phyloP scores from a whole-genome alignment of 2,113 vertebrate species.

The Mola mola region DNA sequence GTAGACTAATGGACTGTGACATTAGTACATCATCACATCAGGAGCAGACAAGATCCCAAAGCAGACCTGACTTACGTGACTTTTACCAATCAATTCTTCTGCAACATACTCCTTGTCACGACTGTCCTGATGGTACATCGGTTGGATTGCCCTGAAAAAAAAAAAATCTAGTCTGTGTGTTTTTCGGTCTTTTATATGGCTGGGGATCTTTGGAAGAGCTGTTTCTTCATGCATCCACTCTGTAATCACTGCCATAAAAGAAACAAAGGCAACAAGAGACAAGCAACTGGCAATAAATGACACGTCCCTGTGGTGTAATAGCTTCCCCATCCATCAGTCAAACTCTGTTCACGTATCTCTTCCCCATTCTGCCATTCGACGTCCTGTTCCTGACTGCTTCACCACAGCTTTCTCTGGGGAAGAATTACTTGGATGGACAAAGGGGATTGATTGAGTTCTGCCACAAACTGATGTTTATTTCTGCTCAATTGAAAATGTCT shows the following conservation, averaged over 20 bases:
- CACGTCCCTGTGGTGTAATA: constrained; percentile 66
- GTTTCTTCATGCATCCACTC: constrained; percentile 57
- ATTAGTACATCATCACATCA: constrained; percentile 12
- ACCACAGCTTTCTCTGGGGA: constrained; percentile 55
- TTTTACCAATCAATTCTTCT: constrained; percentile 23
- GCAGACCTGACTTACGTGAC: constrained; percentile 28
- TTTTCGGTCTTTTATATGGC: constrained; percentile 35
- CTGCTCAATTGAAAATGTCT: constrained; percentile 59
- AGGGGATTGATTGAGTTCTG: constrained; percentile 66
- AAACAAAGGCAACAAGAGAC: constrained; percentile 67
- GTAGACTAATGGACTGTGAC: constrained; percentile 41
- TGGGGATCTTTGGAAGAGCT: constrained; percentile 51
- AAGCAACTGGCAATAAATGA: constrained; percentile 72
- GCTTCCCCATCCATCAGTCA: constrained; percentile 72
- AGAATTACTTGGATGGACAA: constrained; percentile 66
- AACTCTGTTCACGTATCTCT: constrained; percentile 57
- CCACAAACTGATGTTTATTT: constrained; percentile 73
- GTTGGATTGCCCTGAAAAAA: no score
- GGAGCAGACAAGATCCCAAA: constrained; percentile 26
- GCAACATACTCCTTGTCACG: no score
- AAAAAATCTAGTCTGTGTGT: no score
- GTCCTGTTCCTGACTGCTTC: constrained; percentile 36
- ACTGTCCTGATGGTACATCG: constrained; percentile 13
- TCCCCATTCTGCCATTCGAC: constrained; percentile 39
- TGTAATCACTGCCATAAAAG: constrained; percentile 74